These are phyloP conservation scores for Phthorimaea operculella DNA, from an alignment of 1,140 invertebrate genomes.

Conservation along the genomic window DNA sequence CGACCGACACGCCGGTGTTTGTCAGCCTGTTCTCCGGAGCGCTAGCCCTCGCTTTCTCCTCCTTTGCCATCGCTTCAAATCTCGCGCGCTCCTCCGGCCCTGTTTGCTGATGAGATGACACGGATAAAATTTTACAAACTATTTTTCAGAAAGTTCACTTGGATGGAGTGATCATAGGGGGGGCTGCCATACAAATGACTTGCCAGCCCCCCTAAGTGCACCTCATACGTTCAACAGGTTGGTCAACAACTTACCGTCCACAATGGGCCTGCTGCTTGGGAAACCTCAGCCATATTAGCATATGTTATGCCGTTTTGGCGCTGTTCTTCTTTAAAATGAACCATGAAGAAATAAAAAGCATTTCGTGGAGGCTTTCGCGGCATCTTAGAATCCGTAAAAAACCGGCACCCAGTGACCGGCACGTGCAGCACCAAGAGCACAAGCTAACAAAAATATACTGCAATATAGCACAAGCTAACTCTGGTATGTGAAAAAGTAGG, in stretches of 20 bases:
- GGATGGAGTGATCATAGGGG: too few species aligned
- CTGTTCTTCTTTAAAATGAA: conserved; percentile 50
- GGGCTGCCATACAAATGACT: too few species aligned
- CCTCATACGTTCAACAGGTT: neutral
- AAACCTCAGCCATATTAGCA: conserved; percentile 38
- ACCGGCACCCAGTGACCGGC: too few species aligned
- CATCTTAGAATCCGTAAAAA: conserved; percentile 32
- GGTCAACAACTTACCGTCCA: conserved; percentile 35
- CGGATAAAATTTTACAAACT: too few species aligned
- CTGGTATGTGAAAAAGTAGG: too few species aligned
- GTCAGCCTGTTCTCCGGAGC: conserved; percentile 34
- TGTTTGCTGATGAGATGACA: neutral
- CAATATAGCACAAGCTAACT: too few species aligned
- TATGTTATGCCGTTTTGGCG: conserved; percentile 41
- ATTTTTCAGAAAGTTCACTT: too few species aligned
- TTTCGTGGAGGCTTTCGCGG: conserved; percentile 57
- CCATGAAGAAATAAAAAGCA: conserved; percentile 61
- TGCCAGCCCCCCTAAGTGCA: too few species aligned
- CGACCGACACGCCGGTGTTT: conserved; percentile 31
- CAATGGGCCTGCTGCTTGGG: conserved; percentile 37
- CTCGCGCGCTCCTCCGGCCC: conserved; percentile 23
- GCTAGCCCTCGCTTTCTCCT: conserved; percentile 30
- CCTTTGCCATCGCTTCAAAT: conserved; percentile 39
- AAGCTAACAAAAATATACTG: too few species aligned
- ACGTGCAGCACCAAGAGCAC: too few species aligned